Percentiles rank a stretch among this genome's conserved stretches.
Conservation (phyloP, 2,888 invertebrate species). For the Apodemia mormo region DNA sequence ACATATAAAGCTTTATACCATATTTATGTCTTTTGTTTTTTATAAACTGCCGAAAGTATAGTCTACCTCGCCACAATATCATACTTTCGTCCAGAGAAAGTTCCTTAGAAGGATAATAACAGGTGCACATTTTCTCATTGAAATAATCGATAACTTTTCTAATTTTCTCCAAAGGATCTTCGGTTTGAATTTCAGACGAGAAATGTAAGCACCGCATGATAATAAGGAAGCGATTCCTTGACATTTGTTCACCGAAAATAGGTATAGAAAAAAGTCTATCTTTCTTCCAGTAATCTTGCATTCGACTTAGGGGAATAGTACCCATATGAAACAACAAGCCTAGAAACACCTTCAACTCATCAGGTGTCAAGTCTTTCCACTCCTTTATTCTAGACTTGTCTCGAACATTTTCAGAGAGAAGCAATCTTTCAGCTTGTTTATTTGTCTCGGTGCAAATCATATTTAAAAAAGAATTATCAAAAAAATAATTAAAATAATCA, state of each 20-base stretch:
- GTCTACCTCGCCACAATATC: no score
- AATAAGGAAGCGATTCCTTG: conserved; percentile 30
- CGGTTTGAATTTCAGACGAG: no score
- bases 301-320: conserved; percentile 31
- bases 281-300: conserved; percentile 42
- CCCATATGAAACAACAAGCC: conserved; percentile 41
- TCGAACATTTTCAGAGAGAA: neutral
- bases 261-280: conserved; percentile 34
- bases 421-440: conserved; percentile 17
- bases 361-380: conserved; percentile 27
- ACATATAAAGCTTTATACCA: no score
- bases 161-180: no score
- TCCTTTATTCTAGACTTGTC: neutral
- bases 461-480: conserved; percentile 15
- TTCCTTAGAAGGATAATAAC: no score
- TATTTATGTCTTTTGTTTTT: no score
- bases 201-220: conserved; percentile 23
- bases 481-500: conserved; percentile 6
- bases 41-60: no score
- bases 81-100: no score
- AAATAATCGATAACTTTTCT: no score
- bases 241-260: conserved; percentile 37
- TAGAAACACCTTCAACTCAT: conserved; percentile 29
- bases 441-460: conserved; percentile 21
- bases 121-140: no score